Percentiles rank a stretch among this genome's conserved stretches.
These are phyloP conservation scores for Danio kyathit DNA, from an alignment of 2,797 vertebrate species.

Conservation along the genomic window DNA sequence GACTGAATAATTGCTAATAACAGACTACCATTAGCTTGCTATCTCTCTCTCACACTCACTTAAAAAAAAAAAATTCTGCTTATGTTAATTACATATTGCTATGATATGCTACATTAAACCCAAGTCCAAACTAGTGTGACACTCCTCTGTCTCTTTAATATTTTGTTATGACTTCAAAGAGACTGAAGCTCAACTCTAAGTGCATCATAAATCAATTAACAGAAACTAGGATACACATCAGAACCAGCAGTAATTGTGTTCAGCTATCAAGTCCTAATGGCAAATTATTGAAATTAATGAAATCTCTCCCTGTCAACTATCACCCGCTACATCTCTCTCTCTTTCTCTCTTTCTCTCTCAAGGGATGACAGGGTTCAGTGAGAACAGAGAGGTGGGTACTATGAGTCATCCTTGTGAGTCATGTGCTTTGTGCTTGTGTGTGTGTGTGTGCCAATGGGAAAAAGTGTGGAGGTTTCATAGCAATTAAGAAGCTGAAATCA, in stretches of 20 bases:
- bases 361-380: conserved; percentile 43
- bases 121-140: not conserved
- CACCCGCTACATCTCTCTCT: conserved; percentile 12
- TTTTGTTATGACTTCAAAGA: not conserved
- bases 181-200: not conserved
- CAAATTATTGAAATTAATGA: conserved; percentile 14
- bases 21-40: not conserved
- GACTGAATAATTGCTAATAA: not conserved
- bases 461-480: not conserved
- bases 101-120: not conserved
- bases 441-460: conserved; percentile 19
- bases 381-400: conserved; percentile 47
- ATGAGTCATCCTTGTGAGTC: conserved; percentile 66
- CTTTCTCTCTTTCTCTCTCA: conserved; percentile 22
- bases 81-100: not conserved
- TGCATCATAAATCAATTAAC: not conserved
- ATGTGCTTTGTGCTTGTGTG: conserved; percentile 46
- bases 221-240: not conserved
- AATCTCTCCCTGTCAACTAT: conserved; percentile 15
- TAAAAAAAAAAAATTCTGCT: not conserved
- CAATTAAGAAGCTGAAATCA: not conserved
- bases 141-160: not conserved
- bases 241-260: conserved; percentile 6
- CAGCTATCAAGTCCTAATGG: conserved; percentile 23
- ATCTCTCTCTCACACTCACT: not conserved